phyloP scores from a whole-genome alignment of 2,113 vertebrate genomes.

The Phainopepla nitens region DNA sequence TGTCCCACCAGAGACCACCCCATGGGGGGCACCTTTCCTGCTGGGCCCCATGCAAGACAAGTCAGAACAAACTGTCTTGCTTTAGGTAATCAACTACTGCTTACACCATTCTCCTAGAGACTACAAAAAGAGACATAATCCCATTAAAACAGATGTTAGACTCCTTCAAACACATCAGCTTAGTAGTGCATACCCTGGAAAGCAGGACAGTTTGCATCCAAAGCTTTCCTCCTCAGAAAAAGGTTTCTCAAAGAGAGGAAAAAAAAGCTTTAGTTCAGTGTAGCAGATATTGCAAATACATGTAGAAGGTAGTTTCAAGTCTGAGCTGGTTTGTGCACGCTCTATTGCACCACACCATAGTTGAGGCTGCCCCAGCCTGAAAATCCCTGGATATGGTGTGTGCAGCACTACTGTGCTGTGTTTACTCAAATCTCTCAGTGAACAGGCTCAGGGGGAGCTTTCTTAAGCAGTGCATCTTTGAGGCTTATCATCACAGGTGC shows the following conservation, averaged over 20 bases:
- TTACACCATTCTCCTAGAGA: background rate
- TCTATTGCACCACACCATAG: background rate
- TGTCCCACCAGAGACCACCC: background rate
- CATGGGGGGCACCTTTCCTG: rapidly evolving
- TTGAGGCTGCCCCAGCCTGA: background rate
- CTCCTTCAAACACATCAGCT: background rate
- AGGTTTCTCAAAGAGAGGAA: background rate
- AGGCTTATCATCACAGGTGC: background rate
- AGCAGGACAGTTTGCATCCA: background rate
- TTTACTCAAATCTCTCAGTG: background rate
- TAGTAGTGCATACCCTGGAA: background rate
- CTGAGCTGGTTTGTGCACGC: background rate
- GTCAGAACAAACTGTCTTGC: background rate
- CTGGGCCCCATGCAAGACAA: rapidly evolving
- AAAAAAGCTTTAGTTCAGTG: background rate
- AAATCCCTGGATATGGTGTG: background rate
- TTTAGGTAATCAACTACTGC: background rate
- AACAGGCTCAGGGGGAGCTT: rapidly evolving
- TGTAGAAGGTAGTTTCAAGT: background rate
- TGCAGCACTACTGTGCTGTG: background rate
- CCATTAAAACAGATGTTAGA: background rate
- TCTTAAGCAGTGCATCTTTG: background rate
- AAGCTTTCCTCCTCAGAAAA: background rate
- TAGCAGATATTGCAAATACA: background rate
- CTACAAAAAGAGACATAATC: background rate